These are phyloP conservation scores for Drosophila funebris DNA, from an alignment of 1,140 invertebrate species.

Conservation along the genomic window DNA sequence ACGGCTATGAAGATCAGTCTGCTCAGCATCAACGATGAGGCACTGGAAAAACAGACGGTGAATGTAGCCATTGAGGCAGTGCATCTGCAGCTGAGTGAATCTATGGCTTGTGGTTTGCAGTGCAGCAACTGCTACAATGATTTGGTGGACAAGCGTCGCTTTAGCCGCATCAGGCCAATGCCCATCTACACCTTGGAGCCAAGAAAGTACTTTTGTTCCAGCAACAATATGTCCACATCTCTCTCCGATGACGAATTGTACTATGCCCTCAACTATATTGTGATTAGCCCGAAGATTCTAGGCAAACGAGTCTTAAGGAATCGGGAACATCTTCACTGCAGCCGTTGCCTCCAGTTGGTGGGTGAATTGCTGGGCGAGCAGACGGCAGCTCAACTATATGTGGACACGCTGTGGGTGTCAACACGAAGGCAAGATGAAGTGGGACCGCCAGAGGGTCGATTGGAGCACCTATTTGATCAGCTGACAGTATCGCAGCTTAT, in stretches of 20 bases:
- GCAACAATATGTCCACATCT: background rate
- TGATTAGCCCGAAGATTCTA: conserved; percentile 11
- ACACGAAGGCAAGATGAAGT: background rate
- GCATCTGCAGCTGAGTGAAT: background rate
- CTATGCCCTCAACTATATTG: conserved; percentile 49
- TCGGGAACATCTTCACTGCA: conserved; percentile 6
- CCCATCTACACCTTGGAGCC: conserved; percentile 32
- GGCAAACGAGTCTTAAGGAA: background rate
- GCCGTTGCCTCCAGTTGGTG: conserved; percentile 36
- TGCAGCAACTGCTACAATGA: conserved; percentile 43
- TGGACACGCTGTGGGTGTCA: conserved; percentile 36
- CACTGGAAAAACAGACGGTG: conserved; percentile 1
- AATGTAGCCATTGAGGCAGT: conserved; percentile 9
- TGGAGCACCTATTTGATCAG: conserved; percentile 32
- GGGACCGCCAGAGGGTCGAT: too few species aligned
- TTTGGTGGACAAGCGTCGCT: conserved; percentile 20
- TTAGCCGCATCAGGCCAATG: conserved; percentile 12
- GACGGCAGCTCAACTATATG: conserved; percentile 23
- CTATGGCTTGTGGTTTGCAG: conserved; percentile 4
- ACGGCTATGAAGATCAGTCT: conserved; percentile 22
- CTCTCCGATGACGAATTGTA: conserved; percentile 25
- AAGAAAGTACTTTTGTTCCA: conserved; percentile 10
- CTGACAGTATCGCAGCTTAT: conserved; percentile 44
- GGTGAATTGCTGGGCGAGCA: conserved; percentile 22
- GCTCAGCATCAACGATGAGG: background rate